Evolutionary conservation across 2,888 invertebrate species (phyloP), one percentile per base, ranked within the genome.

Genomic region (Selenia dentaria): DNA sequence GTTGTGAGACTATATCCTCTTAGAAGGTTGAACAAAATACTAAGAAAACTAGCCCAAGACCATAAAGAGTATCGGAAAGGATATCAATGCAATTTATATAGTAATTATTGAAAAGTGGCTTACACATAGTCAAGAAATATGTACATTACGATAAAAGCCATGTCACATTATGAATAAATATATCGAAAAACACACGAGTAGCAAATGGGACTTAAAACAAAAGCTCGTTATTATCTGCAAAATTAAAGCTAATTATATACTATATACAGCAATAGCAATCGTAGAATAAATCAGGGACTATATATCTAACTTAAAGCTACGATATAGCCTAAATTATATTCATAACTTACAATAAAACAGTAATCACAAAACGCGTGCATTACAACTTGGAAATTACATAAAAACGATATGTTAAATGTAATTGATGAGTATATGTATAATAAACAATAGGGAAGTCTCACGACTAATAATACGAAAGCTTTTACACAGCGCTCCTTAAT

Each of bases 401-500:
- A 65, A 45, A 87, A 78, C 74, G 80, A 86, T 87, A 86, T 85
- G 81, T 80, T 63, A 65, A 3, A 70, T 74, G 57, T 83, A 83
- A 84, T 84, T 85, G 79, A 83, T 83, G 83, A 84, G 79, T 85
- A 82, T 67, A 61, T 54, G 33, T 29, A 32, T 32, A 34, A 59
- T 64, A 67, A 74, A 74, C 57, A 67, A 74, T 67, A 77, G 12
- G 51, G 55, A 62, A 75, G 73, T 66, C 67, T 61, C 58, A 57
- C 37, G 57, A 62, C 60, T 57, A 58, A 61, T 62, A 8, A 41
- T 60, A 65, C 63, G 52, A 71, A 83, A 87, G 83, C 83, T 72
- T n/a, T 75, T 77, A 86, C 83, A 85, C 78, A 84, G 71, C 82
- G 60, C 67, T 66, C 67, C 83, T 80, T 84, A 88, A 82, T 79